Evolutionary conservation across 2,113 vertebrate species (phyloP).

Genomic region (Pterocles gutturalis): DNA sequence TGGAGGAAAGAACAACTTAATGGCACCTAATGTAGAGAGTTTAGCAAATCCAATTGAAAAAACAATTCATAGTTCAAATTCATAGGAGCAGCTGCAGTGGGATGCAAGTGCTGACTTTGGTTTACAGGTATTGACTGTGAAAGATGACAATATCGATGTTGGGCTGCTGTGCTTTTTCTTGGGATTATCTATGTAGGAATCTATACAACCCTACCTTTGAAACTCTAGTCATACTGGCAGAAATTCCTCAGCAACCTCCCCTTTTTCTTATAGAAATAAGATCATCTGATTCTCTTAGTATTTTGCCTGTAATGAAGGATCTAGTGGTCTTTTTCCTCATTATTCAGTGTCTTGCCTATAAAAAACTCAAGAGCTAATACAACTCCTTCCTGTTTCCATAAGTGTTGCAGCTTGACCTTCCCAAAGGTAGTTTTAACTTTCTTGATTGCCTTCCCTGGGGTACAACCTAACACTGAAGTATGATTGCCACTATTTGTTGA

Average conservation of each 20-base stretch:
- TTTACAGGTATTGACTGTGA: neutral
- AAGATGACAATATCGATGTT: neutral
- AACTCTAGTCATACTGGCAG: neutral
- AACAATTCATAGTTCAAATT: neutral
- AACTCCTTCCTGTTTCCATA: neutral
- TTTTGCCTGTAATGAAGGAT: neutral
- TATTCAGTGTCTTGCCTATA: neutral
- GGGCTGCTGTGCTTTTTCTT: neutral
- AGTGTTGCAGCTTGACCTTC: neutral
- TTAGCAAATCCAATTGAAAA: neutral
- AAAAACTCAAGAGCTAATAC: neutral
- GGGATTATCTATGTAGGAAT: neutral
- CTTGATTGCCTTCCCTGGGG: neutral
- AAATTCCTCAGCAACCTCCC: neutral
- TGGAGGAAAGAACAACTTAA: neutral
- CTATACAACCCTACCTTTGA: neutral
- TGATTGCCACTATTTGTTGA: neutral
- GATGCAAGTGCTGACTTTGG: neutral
- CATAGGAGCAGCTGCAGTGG: neutral
- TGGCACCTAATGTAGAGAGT: neutral
- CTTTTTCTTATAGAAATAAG: neutral
- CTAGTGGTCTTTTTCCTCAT: neutral
- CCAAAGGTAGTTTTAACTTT: neutral
- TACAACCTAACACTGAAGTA: neutral
- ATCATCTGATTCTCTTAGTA: neutral